Percentiles rank a stretch among this genome's conserved stretches.
These are phyloP conservation scores for Taurulus bubalis DNA, from an alignment of 2,113 vertebrate genomes.

Conservation along the genomic window DNA sequence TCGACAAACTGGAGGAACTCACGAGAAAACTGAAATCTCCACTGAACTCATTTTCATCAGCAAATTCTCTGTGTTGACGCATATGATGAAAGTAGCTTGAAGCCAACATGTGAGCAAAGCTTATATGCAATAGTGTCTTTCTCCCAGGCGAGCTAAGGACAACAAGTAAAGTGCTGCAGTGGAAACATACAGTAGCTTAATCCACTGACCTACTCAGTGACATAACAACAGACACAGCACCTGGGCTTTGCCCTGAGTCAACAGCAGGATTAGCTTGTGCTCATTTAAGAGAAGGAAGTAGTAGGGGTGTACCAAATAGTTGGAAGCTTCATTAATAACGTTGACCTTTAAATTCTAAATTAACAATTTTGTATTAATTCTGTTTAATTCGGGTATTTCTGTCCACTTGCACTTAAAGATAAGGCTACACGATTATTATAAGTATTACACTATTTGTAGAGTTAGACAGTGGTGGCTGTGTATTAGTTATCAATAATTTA, in stretches of 20 bases:
- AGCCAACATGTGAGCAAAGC: slow-evolving; percentile 50
- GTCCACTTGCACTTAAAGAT: neutral
- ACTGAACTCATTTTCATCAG: slow-evolving; percentile 51
- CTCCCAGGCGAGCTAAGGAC: slow-evolving; percentile 34
- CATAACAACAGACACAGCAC: slow-evolving; percentile 78
- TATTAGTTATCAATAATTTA: too few species aligned
- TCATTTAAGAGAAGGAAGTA: slow-evolving; percentile 72
- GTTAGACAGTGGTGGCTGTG: neutral
- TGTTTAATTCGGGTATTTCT: neutral
- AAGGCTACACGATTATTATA: neutral
- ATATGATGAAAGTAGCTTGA: slow-evolving; percentile 25
- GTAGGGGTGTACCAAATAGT: slow-evolving; percentile 8
- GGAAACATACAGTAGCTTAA: slow-evolving; percentile 77
- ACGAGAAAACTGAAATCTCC: slow-evolving; percentile 43
- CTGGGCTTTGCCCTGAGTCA: slow-evolving; percentile 79
- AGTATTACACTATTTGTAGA: neutral
- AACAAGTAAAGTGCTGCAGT: slow-evolving; percentile 60
- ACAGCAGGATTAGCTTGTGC: slow-evolving; percentile 79
- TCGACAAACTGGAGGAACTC: slow-evolving; percentile 31
- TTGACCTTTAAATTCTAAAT: neutral
- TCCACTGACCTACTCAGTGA: slow-evolving; percentile 84
- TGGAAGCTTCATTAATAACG: neutral
- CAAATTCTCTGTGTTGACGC: slow-evolving; percentile 20
- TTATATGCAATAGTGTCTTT: slow-evolving; percentile 35
- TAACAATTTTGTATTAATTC: neutral